These are phyloP conservation scores for Seriola dumerili DNA, from an alignment of 2,113 vertebrate species.

Conservation along the genomic window DNA sequence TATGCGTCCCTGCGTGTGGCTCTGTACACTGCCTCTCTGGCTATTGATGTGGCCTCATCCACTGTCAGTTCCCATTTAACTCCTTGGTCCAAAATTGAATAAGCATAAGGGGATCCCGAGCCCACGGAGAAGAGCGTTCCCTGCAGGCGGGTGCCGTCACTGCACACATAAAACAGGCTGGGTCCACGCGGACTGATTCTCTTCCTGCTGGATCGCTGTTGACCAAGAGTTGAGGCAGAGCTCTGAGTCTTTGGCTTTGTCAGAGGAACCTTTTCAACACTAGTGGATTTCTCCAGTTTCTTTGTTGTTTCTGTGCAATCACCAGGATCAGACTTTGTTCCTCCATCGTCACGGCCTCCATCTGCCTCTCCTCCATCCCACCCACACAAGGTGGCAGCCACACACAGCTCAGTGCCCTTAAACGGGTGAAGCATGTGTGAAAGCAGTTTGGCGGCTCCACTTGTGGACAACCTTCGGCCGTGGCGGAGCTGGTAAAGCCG, in stretches of 20 bases:
- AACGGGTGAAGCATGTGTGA: constrained; percentile 87
- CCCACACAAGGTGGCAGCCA: constrained; percentile 90
- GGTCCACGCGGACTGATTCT: constrained; percentile 76
- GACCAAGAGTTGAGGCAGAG: not conserved
- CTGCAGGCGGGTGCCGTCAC: constrained; percentile 86
- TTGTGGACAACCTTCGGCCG: constrained; percentile 83
- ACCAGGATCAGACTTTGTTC: constrained; percentile 1
- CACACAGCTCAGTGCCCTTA: constrained; percentile 88
- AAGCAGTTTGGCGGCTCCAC: constrained; percentile 87
- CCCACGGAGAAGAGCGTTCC: constrained; percentile 89
- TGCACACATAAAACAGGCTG: constrained; percentile 88
- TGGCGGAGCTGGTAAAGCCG: constrained; percentile 87
- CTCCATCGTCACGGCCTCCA: not conserved
- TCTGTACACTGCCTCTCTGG: constrained; percentile 87
- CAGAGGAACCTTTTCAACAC: not conserved
- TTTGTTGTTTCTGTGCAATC: constrained; percentile 22
- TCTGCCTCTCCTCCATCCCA: constrained; percentile 85
- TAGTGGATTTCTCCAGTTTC: not conserved
- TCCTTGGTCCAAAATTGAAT: constrained; percentile 86
- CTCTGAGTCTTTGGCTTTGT: not conserved
- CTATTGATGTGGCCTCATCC: constrained; percentile 84
- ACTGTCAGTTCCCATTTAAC: constrained; percentile 84
- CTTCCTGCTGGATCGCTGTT: not conserved
- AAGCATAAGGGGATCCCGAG: constrained; percentile 91
- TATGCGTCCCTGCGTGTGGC: constrained; percentile 90